Conservation (phyloP, 1,140 invertebrate species). For the Scaptodrosophila lebanonensis region DNA sequence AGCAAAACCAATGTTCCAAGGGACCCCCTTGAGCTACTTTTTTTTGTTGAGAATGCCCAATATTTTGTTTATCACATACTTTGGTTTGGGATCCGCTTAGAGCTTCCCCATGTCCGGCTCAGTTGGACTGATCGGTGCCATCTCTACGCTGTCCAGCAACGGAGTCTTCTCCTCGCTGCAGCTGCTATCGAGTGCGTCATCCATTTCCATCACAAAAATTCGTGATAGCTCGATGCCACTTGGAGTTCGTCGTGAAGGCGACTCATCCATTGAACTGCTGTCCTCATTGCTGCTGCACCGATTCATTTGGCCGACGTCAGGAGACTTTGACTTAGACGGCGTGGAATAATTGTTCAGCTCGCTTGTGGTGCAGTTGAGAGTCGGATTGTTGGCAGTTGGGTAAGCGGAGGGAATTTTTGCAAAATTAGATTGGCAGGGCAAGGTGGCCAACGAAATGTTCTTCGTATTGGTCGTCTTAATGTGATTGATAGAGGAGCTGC, state of each 20-base stretch:
- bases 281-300: constrained; percentile 19
- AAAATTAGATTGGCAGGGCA: constrained; percentile 73
- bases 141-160: constrained; percentile 72
- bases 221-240: constrained; percentile 66
- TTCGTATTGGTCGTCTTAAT: constrained; percentile 76
- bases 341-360: constrained; percentile 58
- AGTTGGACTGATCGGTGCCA: constrained; percentile 76
- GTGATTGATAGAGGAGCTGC: constrained; percentile 69
- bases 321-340: constrained; percentile 55
- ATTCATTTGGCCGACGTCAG: constrained; percentile 20
- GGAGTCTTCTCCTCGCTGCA: constrained; percentile 76
- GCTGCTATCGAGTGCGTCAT: constrained; percentile 54
- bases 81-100: constrained; percentile 46
- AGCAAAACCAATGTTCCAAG: constrained; percentile 48
- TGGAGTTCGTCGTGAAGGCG: constrained; percentile 55
- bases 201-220: constrained; percentile 73
- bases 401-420: constrained; percentile 32
- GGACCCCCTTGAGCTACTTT: constrained; percentile 24
- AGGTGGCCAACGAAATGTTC: constrained; percentile 71
- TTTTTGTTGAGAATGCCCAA: constrained; percentile 18
- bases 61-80: constrained; percentile 62
- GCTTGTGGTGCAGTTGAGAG: too few species aligned
- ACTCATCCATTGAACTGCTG: constrained; percentile 63
- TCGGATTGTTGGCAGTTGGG: constrained; percentile 37
- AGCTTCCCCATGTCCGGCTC: constrained; percentile 59